phyloP scores from a whole-genome alignment of 2,113 vertebrate genomes.

The Apteryx owenii region DNA sequence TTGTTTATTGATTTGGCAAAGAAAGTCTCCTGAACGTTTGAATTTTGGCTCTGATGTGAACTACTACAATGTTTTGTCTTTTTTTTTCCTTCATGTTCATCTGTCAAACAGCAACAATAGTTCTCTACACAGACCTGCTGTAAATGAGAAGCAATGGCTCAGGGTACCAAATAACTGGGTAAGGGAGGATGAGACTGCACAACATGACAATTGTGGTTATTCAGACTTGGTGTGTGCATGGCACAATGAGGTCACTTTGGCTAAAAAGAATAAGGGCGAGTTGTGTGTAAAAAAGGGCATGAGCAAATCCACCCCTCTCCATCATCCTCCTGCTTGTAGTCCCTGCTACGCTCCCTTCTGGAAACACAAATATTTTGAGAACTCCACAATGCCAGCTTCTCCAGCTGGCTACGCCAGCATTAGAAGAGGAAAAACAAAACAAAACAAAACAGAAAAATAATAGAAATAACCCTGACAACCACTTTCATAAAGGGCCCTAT shows the following conservation, averaged over 20 bases:
- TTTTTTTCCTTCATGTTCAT: neutral
- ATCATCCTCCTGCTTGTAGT: neutral
- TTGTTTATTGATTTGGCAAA: constrained; percentile 51
- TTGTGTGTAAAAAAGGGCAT: neutral
- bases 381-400: neutral
- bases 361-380: neutral
- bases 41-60: constrained; percentile 44
- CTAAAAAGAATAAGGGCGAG: neutral
- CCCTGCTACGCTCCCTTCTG: neutral
- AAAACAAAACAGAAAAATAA: neutral
- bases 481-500: neutral
- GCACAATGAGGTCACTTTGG: neutral
- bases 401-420: neutral
- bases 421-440: neutral
- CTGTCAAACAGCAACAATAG: constrained; percentile 32
- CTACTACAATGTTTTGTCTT: constrained; percentile 40
- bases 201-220: neutral
- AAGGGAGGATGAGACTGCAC: neutral
- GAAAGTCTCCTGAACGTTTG: constrained; percentile 1
- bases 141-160: neutral
- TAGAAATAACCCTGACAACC: neutral
- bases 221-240: neutral
- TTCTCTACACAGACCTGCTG: neutral
- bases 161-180: neutral
- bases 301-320: neutral